Percentiles rank a stretch among this genome's conserved stretches.
These are phyloP conservation scores for Kryptolebias ocellatus DNA, from an alignment of 2,797 vertebrate genomes.

Conservation along the genomic window DNA sequence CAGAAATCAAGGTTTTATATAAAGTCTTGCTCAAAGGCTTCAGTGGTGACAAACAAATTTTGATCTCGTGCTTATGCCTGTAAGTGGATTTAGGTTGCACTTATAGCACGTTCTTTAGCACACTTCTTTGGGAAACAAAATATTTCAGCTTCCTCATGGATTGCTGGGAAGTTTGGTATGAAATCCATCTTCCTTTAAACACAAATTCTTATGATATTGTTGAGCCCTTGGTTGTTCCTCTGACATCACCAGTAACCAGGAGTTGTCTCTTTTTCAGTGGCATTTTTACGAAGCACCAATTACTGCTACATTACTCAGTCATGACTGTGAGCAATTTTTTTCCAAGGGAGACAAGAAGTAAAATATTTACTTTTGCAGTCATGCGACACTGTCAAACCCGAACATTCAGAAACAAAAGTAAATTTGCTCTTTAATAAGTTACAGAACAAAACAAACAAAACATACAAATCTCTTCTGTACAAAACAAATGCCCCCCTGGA, in stretches of 20 bases:
- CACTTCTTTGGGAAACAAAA: neutral
- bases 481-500: neutral
- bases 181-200: neutral
- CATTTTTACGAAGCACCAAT: neutral
- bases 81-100: neutral
- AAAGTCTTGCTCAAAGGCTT: neutral
- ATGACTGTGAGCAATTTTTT: neutral
- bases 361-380: too few species aligned
- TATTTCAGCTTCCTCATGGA: constrained; percentile 1
- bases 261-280: neutral
- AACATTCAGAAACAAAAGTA: neutral
- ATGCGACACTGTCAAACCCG: neutral
- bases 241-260: neutral
- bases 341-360: neutral
- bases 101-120: neutral
- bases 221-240: neutral
- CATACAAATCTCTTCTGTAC: neutral
- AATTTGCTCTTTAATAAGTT: neutral
- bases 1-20: constrained; percentile 38
- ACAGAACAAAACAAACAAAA: neutral
- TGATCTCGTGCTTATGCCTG: neutral
- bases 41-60: neutral
- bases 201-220: constrained; percentile 10
- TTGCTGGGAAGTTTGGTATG: constrained; percentile 5
- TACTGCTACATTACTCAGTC: neutral